phyloP scores from a whole-genome alignment of 1,140 invertebrate genomes.

The Pteromalus puparum region DNA sequence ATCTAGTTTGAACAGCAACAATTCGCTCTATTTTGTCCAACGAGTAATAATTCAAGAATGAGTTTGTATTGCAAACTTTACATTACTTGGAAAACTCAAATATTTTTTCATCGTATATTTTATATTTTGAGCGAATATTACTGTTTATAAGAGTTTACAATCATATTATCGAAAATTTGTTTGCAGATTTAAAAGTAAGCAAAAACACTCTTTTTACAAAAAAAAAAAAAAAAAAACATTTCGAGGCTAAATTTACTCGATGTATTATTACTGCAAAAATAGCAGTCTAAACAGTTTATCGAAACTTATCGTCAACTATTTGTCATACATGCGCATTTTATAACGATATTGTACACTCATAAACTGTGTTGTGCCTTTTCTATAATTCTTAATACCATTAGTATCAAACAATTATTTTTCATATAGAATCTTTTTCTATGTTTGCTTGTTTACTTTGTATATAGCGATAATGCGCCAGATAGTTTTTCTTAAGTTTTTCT shows the following conservation, averaged over 20 bases:
- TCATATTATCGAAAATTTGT: not conserved
- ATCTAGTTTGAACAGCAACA: slow-evolving; percentile 37
- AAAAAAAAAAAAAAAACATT: too few species aligned
- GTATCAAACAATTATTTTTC: too few species aligned
- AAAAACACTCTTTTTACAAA: too few species aligned
- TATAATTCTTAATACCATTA: too few species aligned
- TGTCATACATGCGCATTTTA: too few species aligned
- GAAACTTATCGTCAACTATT: not conserved
- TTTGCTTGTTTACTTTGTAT: not conserved
- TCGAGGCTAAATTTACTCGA: not conserved
- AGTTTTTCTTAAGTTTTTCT: not conserved
- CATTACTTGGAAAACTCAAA: slow-evolving; percentile 65
- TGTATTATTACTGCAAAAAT: not conserved
- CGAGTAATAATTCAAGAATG: slow-evolving; percentile 64
- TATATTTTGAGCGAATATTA: slow-evolving; percentile 38
- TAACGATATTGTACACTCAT: too few species aligned
- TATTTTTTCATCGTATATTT: not conserved
- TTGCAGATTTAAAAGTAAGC: too few species aligned
- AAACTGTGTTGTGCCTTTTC: too few species aligned
- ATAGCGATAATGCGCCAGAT: not conserved
- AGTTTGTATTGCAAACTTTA: slow-evolving; percentile 70
- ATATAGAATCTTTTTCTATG: not conserved
- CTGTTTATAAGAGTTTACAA: not conserved
- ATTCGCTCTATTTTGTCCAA: slow-evolving; percentile 37
- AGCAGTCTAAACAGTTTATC: not conserved